Evolutionary conservation across 2,888 invertebrate species (phyloP).

Genomic region (Nipponacmea schrenckii): DNA sequence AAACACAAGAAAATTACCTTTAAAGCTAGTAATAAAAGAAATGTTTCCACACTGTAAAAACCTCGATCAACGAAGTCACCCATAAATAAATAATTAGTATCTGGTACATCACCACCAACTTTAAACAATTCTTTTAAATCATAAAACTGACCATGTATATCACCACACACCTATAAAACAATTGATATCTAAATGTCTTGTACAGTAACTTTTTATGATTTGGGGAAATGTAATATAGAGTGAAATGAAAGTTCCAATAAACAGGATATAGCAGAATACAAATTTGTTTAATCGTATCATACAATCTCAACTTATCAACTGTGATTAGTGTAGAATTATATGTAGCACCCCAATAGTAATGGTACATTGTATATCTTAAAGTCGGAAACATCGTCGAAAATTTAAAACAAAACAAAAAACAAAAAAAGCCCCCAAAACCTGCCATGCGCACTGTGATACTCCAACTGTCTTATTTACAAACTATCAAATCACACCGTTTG

Average conservation of each 20-base stretch:
- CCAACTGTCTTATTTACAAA: no score
- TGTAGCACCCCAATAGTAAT: no score
- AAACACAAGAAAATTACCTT: slow-evolving; percentile 79
- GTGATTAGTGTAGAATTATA: no score
- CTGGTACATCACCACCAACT: slow-evolving; percentile 99
- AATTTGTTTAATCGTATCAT: no score
- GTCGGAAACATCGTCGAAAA: no score
- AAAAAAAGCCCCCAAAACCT: no score
- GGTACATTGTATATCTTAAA: no score
- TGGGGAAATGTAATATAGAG: neutral
- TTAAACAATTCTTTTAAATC: slow-evolving; percentile 82
- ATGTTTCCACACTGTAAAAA: slow-evolving; percentile 99
- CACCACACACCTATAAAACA: slow-evolving; percentile 90
- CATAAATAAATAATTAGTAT: slow-evolving; percentile 99
- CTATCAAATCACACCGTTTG: no score
- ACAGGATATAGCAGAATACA: no score
- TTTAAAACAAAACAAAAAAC: no score
- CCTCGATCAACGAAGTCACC: slow-evolving; percentile 99
- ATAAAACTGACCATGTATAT: slow-evolving; percentile 99
- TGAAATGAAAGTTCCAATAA: neutral
- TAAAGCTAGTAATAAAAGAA: slow-evolving; percentile 91
- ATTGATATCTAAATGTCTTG: slow-evolving; percentile 7
- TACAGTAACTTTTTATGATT: neutral
- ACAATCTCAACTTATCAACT: no score
- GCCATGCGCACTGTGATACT: no score